A percentile compares a stretch with the other conserved stretches of the same genome.
Conservation (phyloP, 2,888 invertebrate species). For the Chymomyza fuscimana region DNA sequence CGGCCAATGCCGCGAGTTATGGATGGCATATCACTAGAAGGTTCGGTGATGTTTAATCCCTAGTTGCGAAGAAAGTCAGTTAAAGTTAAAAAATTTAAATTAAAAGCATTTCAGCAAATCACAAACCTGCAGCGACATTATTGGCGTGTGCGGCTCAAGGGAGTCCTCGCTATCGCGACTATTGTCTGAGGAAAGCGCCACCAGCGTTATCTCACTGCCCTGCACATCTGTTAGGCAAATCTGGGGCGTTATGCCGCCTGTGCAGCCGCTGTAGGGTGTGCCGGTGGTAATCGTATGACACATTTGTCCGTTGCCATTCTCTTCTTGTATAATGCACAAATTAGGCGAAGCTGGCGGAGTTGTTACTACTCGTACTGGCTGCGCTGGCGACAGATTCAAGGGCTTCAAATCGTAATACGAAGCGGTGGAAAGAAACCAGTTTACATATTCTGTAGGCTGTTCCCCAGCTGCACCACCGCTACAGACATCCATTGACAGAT, state of each 20-base stretch:
- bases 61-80: slow-evolving; percentile 12
- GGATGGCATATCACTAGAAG: slow-evolving; percentile 86
- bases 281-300: slow-evolving; percentile 76
- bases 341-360: slow-evolving; percentile 80
- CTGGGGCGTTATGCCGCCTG: slow-evolving; percentile 82
- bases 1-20: slow-evolving; percentile 89
- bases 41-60: slow-evolving; percentile 73
- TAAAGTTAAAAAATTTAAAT: not conserved
- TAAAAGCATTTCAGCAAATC: not conserved
- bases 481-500: slow-evolving; percentile 79
- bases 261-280: slow-evolving; percentile 76
- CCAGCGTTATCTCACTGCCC: slow-evolving; percentile 90
- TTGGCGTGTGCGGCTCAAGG: slow-evolving; percentile 82
- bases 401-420: slow-evolving; percentile 78
- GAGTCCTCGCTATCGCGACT: slow-evolving; percentile 86
- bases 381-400: slow-evolving; percentile 78
- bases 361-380: slow-evolving; percentile 78
- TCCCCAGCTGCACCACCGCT: slow-evolving; percentile 37
- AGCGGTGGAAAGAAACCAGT: slow-evolving; percentile 76
- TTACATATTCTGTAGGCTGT: slow-evolving; percentile 47
- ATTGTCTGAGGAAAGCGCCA: slow-evolving; percentile 87
- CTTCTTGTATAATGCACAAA: slow-evolving; percentile 89
- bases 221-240: slow-evolving; percentile 95
- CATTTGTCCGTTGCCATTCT: slow-evolving; percentile 82
- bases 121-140: slow-evolving; percentile 77